Conservation (phyloP, 2,888 invertebrate species). For the Xestia xanthographa region DNA sequence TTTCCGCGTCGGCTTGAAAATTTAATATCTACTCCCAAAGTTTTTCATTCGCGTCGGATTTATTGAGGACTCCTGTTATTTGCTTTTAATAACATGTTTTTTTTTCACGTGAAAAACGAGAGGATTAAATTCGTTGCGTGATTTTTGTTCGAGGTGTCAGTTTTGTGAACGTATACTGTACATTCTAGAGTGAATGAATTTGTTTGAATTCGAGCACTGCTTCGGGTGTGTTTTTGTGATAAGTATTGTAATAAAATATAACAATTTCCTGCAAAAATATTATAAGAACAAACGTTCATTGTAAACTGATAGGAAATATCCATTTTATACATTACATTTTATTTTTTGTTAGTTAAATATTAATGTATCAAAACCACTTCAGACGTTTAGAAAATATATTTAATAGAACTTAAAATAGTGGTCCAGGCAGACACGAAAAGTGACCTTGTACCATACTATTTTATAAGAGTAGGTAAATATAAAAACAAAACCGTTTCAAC, state of each 20-base stretch:
- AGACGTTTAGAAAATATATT: not conserved
- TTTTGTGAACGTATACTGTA: constrained; percentile 1
- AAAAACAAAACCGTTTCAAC: not conserved
- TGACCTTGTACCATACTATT: not conserved
- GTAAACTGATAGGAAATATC: not conserved
- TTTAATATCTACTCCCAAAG: constrained; percentile 65
- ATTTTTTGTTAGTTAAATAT: not conserved
- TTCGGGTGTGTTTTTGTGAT: not conserved
- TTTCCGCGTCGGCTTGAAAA: constrained; percentile 64
- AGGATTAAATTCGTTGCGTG: constrained; percentile 18
- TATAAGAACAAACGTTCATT: not conserved
- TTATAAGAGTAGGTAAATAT: not conserved
- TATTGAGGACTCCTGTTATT: constrained; percentile 64
- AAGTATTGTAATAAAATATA: not conserved
- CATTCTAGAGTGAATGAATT: not conserved
- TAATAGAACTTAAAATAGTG: not conserved
- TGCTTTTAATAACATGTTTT: constrained; percentile 62
- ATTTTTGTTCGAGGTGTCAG: constrained; percentile 6
- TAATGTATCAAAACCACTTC: not conserved
- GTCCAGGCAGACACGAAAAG: not conserved
- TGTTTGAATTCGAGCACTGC: not conserved
- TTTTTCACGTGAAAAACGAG: constrained; percentile 36
- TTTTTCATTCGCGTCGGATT: constrained; percentile 57
- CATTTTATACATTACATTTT: not conserved
- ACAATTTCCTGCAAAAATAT: not conserved